Conservation (phyloP, 2,113 vertebrate genomes). For the Cyanocitta stelleri region DNA sequence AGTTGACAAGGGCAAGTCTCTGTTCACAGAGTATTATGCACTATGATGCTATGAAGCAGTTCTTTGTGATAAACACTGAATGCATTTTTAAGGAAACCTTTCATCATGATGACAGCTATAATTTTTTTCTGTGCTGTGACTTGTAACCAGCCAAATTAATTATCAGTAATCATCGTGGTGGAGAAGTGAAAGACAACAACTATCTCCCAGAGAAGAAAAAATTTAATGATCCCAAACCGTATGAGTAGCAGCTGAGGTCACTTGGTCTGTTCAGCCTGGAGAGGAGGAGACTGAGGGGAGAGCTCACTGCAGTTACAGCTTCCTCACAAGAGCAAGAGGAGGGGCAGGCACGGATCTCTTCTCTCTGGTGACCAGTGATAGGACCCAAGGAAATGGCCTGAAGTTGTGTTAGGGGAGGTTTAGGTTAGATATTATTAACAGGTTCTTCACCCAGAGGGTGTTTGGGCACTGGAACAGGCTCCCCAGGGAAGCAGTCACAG, state of each 20-base stretch:
- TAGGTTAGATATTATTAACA: not conserved
- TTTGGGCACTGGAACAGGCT: not conserved
- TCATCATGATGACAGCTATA: not conserved
- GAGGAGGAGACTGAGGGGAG: not conserved
- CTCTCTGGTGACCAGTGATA: not conserved
- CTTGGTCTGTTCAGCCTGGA: not conserved
- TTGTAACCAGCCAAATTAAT: not conserved
- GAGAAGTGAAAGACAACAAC: not conserved
- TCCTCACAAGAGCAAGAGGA: not conserved
- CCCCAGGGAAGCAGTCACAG: not conserved
- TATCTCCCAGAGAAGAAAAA: not conserved
- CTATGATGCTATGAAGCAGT: not conserved
- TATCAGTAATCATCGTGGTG: not conserved
- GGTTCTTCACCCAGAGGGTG: not conserved
- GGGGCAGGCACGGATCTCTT: not conserved
- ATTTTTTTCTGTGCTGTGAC: not conserved
- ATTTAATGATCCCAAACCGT: not conserved
- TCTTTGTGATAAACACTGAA: not conserved
- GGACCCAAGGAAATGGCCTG: not conserved
- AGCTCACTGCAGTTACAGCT: not conserved
- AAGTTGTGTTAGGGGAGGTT: not conserved
- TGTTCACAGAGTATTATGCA: not conserved
- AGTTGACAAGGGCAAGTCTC: not conserved
- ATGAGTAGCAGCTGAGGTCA: not conserved
- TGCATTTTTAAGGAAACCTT: not conserved